phyloP scores from a whole-genome alignment of 2,888 invertebrate species.

The Drosophila meridiana region DNA sequence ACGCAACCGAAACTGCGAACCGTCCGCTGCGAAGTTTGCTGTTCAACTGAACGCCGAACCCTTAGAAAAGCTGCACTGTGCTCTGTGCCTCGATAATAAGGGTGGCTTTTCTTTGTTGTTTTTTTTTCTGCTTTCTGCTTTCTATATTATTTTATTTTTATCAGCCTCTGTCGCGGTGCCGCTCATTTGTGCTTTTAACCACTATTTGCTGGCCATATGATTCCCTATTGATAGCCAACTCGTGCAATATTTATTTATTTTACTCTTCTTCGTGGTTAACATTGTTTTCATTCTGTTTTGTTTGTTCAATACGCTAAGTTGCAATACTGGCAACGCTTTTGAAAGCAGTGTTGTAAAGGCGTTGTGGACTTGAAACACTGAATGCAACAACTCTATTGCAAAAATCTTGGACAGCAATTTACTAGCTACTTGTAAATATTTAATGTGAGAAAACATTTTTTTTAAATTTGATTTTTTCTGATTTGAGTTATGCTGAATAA shows the following conservation, averaged over 20 bases:
- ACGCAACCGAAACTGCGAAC: constrained; percentile 71
- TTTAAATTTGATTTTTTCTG: background rate
- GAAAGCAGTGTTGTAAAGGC: constrained; percentile 34
- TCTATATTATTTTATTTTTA: background rate
- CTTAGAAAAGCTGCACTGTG: constrained; percentile 61
- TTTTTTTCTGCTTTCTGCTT: background rate
- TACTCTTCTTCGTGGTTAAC: background rate
- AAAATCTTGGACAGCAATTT: background rate
- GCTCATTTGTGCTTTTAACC: constrained; percentile 17
- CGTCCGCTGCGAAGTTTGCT: constrained; percentile 82
- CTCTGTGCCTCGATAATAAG: constrained; percentile 19
- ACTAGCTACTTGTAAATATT: background rate
- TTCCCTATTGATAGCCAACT: background rate
- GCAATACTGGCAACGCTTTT: constrained; percentile 5
- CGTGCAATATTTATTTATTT: constrained; percentile 19
- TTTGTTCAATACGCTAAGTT: background rate
- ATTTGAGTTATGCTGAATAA: background rate
- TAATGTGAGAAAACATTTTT: background rate
- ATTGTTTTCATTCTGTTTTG: background rate
- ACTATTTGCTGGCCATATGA: constrained; percentile 38
- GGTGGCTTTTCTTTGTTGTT: constrained; percentile 38
- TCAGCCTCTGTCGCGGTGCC: background rate
- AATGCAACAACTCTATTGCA: background rate
- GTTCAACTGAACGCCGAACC: constrained; percentile 78
- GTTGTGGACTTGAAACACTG: background rate